Conservation (phyloP, 2,797 vertebrate species). For the Remorina albescens region DNA sequence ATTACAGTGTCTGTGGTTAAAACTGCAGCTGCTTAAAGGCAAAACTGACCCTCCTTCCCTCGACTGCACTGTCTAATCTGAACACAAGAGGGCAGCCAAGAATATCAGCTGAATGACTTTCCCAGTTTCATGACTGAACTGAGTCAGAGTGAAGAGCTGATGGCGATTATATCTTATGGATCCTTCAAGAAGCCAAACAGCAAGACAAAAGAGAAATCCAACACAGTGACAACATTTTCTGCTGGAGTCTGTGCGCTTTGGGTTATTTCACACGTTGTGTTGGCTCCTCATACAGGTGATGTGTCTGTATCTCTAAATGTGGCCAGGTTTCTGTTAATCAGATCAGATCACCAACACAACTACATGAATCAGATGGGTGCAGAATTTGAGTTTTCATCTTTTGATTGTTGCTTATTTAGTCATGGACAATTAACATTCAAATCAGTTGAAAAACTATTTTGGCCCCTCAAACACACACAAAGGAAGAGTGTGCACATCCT, state of each 20-base stretch:
- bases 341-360: neutral
- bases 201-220: neutral
- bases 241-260: no score
- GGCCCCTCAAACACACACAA: neutral
- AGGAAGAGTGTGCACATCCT: neutral
- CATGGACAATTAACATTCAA: neutral
- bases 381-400: neutral
- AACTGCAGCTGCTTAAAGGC: neutral
- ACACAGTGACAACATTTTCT: neutral
- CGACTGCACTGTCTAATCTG: constrained; percentile 36
- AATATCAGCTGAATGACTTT: constrained; percentile 18
- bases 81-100: constrained; percentile 74
- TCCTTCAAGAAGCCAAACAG: neutral
- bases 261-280: constrained; percentile 1
- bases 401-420: neutral
- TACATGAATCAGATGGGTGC: neutral
- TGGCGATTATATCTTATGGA: constrained; percentile 6
- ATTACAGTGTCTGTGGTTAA: no score
- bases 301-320: neutral
- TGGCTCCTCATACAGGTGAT: neutral
- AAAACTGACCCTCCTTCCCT: neutral
- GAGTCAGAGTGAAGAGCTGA: constrained; percentile 10
- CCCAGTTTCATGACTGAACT: neutral
- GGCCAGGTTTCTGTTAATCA: neutral
- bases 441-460: neutral